Conservation (phyloP, 2,797 vertebrate species). For the Anniella stebbinsi region DNA sequence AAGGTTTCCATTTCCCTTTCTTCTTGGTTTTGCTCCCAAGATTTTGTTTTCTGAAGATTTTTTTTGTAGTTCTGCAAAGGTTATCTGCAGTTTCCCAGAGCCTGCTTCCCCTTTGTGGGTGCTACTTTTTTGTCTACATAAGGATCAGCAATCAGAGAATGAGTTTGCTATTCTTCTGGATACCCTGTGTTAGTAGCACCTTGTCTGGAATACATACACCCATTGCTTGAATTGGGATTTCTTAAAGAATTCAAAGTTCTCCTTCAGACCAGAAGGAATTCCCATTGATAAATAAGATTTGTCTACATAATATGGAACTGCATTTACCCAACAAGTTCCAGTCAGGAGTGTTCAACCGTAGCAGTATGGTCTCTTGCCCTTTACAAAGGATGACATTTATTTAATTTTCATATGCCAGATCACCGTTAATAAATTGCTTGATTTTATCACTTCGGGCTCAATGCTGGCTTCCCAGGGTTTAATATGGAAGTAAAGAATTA, state of each 20-base stretch:
- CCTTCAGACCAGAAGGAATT: background rate
- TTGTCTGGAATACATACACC: background rate
- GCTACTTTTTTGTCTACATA: too few relatives aligned
- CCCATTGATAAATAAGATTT: background rate
- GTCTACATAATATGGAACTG: rapidly evolving
- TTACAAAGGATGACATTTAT: conserved; percentile 28
- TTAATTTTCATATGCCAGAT: conserved; percentile 1
- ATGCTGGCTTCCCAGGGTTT: background rate
- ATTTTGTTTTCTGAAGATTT: too few relatives aligned
- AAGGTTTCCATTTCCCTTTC: too few relatives aligned
- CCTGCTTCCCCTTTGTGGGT: too few relatives aligned
- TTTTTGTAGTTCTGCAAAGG: too few relatives aligned
- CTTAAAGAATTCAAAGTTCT: background rate
- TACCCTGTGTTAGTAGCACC: background rate
- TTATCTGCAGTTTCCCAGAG: too few relatives aligned
- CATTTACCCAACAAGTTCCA: conserved; percentile 20
- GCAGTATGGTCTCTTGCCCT: background rate
- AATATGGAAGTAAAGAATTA: background rate
- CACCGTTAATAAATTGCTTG: background rate
- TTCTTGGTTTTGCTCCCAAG: too few relatives aligned
- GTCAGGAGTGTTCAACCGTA: background rate
- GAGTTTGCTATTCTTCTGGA: background rate
- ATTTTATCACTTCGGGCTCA: background rate
- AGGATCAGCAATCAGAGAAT: too few relatives aligned
- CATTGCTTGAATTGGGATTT: background rate